Conservation (phyloP, 1,140 invertebrate genomes). For the Phortica variegata region DNA sequence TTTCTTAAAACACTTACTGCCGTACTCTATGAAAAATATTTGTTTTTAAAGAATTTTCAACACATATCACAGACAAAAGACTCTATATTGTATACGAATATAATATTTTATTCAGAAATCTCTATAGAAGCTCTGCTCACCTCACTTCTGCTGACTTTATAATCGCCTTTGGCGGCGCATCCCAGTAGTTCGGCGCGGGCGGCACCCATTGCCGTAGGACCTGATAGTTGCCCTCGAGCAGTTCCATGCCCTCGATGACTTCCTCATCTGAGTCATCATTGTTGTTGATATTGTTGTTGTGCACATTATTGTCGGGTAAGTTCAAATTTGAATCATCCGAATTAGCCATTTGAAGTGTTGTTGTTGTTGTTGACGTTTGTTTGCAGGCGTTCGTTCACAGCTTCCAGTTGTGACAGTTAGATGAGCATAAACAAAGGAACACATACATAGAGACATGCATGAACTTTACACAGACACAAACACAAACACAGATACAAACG, state of each 20-base stretch:
- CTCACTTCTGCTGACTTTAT: constrained; percentile 56
- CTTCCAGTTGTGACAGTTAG: constrained; percentile 1
- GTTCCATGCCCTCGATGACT: constrained; percentile 54
- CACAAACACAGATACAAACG: constrained; percentile 46
- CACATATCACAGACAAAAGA: too few species aligned
- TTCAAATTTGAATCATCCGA: neutral
- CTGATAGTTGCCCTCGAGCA: constrained; percentile 55
- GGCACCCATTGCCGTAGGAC: constrained; percentile 53
- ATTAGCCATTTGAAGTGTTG: constrained; percentile 10
- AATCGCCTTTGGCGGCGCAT: constrained; percentile 53
- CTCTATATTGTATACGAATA: too few species aligned
- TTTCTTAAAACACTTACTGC: too few species aligned
- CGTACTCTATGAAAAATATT: too few species aligned
- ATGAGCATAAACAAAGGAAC: too few species aligned
- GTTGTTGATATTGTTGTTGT: constrained; percentile 22
- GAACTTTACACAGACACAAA: neutral
- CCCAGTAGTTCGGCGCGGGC: constrained; percentile 54
- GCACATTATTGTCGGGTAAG: neutral
- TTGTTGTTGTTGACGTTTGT: constrained; percentile 16
- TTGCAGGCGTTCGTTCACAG: neutral
- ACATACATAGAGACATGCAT: too few species aligned
- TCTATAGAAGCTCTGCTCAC: constrained; percentile 21
- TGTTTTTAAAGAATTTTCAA: too few species aligned
- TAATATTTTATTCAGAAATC: too few species aligned
- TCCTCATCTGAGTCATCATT: constrained; percentile 53